A percentile compares a stretch with the other conserved stretches of the same genome.
Evolutionary conservation across 2,888 invertebrate species (phyloP).

Genomic region (Luffia ferchaultella): DNA sequence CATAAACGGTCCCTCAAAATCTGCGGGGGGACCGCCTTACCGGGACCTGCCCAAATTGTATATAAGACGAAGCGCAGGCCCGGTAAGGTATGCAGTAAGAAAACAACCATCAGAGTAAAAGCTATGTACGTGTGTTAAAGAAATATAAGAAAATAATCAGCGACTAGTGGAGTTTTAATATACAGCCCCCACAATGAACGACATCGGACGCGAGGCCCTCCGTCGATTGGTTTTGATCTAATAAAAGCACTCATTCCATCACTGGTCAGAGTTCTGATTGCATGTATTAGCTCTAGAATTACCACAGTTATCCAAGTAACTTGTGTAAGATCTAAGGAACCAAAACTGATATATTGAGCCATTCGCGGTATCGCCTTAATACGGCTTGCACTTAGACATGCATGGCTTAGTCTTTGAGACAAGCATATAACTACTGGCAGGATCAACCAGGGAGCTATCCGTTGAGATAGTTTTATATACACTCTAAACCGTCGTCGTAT

Average conservation of each 20-base stretch:
- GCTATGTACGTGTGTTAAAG: too few species aligned
- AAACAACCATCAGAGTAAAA: too few species aligned
- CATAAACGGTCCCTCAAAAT: too few species aligned
- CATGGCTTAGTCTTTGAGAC: conserved; percentile 75
- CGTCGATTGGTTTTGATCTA: conserved; percentile 61
- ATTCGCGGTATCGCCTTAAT: conserved; percentile 66
- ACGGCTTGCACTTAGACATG: conserved; percentile 70
- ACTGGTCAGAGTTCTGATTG: conserved; percentile 28
- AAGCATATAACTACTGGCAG: conserved; percentile 72
- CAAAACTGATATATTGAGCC: conserved; percentile 69
- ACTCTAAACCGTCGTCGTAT: too few species aligned
- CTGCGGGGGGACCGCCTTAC: too few species aligned
- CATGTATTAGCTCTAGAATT: conserved; percentile 76
- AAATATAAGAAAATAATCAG: too few species aligned
- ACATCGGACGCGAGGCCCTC: conserved; percentile 33
- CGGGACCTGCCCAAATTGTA: too few species aligned
- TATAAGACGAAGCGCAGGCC: too few species aligned
- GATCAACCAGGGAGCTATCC: conserved; percentile 61
- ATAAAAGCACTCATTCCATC: conserved; percentile 32
- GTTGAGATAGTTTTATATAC: too few species aligned
- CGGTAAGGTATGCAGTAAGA: too few species aligned
- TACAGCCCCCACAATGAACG: too few species aligned
- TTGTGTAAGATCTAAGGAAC: conserved; percentile 55
- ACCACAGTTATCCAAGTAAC: conserved; percentile 69
- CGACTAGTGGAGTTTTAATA: too few species aligned